Conservation (phyloP, 2,888 invertebrate species). For the Epistrophe eligans region DNA sequence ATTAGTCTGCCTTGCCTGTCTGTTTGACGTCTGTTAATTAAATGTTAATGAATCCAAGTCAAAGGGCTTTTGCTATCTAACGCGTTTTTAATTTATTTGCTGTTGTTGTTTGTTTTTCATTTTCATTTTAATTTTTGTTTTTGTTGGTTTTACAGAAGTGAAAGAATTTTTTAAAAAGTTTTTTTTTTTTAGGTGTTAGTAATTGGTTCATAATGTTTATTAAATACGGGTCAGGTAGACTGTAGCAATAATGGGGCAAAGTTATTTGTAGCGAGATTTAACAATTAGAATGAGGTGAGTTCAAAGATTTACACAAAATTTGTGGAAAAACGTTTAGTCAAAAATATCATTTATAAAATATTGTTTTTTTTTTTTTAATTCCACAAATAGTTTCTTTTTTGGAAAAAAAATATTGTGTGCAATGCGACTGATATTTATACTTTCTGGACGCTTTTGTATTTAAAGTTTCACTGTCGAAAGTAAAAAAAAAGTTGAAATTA, state of each 20-base stretch:
- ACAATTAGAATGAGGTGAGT: not conserved
- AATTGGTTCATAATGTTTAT: slow-evolving; percentile 14
- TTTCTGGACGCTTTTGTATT: too few relatives aligned
- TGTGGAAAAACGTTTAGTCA: too few relatives aligned
- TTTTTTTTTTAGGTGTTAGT: not conserved
- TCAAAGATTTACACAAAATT: too few relatives aligned
- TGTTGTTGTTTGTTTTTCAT: not conserved
- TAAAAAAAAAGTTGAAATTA: too few relatives aligned
- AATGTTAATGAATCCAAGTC: slow-evolving; percentile 59
- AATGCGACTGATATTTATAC: too few relatives aligned
- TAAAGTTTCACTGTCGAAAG: too few relatives aligned
- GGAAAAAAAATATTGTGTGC: too few relatives aligned
- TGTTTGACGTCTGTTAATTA: slow-evolving; percentile 60
- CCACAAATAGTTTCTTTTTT: too few relatives aligned
- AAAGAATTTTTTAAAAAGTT: not conserved
- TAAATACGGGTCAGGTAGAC: not conserved
- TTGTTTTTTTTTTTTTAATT: too few relatives aligned
- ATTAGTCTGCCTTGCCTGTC: slow-evolving; percentile 38
- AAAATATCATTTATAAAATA: too few relatives aligned
- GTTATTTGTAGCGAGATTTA: not conserved
- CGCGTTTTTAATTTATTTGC: slow-evolving; percentile 9
- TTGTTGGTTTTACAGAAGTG: not conserved
- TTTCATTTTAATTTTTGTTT: not conserved
- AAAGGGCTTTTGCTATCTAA: slow-evolving; percentile 41
- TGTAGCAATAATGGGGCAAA: not conserved